Percentiles rank a stretch among this genome's conserved stretches.
Evolutionary conservation across 1,140 invertebrate genomes (phyloP).

Genomic region (Ericerus pela): DNA sequence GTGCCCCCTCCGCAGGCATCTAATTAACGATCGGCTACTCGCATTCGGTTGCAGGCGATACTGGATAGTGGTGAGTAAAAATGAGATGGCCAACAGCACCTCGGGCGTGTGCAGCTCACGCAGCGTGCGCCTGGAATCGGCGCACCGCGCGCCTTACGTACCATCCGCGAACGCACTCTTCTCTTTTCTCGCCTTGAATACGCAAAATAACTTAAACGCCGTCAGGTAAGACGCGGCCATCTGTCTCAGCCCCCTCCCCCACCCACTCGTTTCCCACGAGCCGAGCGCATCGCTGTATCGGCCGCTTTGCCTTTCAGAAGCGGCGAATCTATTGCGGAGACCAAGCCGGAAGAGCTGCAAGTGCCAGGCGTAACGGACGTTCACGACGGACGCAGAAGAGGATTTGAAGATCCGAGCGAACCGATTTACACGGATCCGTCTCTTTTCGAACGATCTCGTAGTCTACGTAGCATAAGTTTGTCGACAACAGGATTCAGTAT

Average conservation of each 20-base stretch:
- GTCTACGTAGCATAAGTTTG: no score
- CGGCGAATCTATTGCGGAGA: neutral
- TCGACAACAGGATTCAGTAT: no score
- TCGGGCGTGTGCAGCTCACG: constrained; percentile 8
- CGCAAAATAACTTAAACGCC: neutral
- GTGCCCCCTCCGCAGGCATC: no score
- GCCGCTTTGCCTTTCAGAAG: no score
- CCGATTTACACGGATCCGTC: constrained; percentile 86
- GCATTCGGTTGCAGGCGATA: constrained; percentile 45
- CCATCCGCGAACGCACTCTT: neutral
- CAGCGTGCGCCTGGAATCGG: neutral
- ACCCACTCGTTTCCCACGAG: no score
- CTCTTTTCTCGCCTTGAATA: constrained; percentile 7
- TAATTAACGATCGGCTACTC: no score
- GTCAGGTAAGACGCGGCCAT: constrained; percentile 9
- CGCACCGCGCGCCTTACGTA: constrained; percentile 2
- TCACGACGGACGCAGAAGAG: neutral
- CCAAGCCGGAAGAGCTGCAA: constrained; percentile 6
- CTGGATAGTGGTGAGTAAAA: constrained; percentile 51
- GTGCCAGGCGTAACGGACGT: neutral
- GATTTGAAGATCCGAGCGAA: constrained; percentile 70
- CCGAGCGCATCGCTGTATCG: no score
- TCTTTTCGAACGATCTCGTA: constrained; percentile 72
- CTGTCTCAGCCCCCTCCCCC: no score
- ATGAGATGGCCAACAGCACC: constrained; percentile 37